Base-by-base conservation (phyloP, 2,113 vertebrate genomes). In the Ginglymostoma cirratum region DNA sequence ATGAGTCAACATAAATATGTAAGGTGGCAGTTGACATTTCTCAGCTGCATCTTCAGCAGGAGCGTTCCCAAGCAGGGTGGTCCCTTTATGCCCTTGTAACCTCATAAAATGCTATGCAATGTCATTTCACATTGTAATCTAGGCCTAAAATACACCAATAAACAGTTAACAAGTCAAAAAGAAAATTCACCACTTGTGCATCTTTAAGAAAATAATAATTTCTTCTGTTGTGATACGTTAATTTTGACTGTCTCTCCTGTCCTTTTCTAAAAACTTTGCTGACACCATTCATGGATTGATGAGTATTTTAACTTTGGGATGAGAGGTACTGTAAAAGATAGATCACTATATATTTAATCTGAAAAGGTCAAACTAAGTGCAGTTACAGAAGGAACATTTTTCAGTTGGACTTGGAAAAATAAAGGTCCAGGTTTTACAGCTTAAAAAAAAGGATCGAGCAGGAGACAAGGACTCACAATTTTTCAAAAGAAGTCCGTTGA, bases 1-100 rank as follows among this genome's bases (percentile, higher is more conserved):
- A 98, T 98, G 98, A 98, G 97, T 98, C 98, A 98, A 97, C 97
- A 97, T 98, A 98, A 98, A 98, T 98, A 98, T 97, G 97, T 97
- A 98, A 98, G 98, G 98, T 98, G 98, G 97, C 97, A 97, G 97
- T 97, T 98, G 98, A 98, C 97, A 98, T 98, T 98, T 98, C 97
- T 98, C 98, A 98, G 98, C 98, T 97, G 98, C 98, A 96, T 97
- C 97, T 97, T 97, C 76, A 80, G 97, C 96, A 97, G 96, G 97
- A 97, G 96, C 96, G 96, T 96, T 95, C 96, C 97, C 98, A 96
- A 97, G 96, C 97, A 97, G 97, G 98, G 98, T 98, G 98, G 98
- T 98, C 98, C 97, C 93, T 96, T 55, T 0, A 86, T 98, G 97
- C 98, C 98, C 97, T 97, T 96, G 96, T 97, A 97, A 98, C 98